Conservation (phyloP, 2,113 vertebrate genomes). For the Cromileptes altivelis region DNA sequence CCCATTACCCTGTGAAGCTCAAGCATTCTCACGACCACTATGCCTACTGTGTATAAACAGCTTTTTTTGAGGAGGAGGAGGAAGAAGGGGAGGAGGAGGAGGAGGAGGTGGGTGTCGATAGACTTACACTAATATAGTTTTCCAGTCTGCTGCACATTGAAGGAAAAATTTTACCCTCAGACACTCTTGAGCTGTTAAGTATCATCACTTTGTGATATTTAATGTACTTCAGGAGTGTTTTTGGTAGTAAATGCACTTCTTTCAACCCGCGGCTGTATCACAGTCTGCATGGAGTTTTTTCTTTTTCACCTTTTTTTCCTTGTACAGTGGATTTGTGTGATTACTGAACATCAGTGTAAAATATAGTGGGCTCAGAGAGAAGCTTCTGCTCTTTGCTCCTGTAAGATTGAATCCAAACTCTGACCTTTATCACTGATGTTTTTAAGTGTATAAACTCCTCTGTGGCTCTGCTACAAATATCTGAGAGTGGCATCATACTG, state of each 20-base stretch:
- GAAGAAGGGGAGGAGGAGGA: too few relatives aligned
- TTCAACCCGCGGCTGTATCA: constrained; percentile 26
- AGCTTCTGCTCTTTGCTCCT: constrained; percentile 41
- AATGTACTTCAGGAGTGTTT: constrained; percentile 30
- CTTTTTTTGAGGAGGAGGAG: not conserved
- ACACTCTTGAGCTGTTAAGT: constrained; percentile 21
- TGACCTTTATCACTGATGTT: constrained; percentile 42
- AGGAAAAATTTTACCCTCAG: constrained; percentile 25
- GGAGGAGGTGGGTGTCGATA: not conserved
- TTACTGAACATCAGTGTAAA: constrained; percentile 40
- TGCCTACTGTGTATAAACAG: constrained; percentile 8
- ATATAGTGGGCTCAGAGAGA: constrained; percentile 21
- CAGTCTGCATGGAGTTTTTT: constrained; percentile 2
- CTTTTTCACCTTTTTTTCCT: not conserved
- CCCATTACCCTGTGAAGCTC: constrained; percentile 32
- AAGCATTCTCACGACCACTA: constrained; percentile 33
- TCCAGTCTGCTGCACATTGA: constrained; percentile 27
- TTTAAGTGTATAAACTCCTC: constrained; percentile 46
- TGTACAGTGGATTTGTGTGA: constrained; percentile 32
- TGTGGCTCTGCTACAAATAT: constrained; percentile 38
- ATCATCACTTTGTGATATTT: constrained; percentile 27
- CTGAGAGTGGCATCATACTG: not conserved
- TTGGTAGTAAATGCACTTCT: constrained; percentile 43
- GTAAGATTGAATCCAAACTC: constrained; percentile 28
- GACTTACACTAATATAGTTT: constrained; percentile 28